Base-by-base conservation (phyloP, 2,797 vertebrate species). In the Schizopygopsis pylzovi region DNA sequence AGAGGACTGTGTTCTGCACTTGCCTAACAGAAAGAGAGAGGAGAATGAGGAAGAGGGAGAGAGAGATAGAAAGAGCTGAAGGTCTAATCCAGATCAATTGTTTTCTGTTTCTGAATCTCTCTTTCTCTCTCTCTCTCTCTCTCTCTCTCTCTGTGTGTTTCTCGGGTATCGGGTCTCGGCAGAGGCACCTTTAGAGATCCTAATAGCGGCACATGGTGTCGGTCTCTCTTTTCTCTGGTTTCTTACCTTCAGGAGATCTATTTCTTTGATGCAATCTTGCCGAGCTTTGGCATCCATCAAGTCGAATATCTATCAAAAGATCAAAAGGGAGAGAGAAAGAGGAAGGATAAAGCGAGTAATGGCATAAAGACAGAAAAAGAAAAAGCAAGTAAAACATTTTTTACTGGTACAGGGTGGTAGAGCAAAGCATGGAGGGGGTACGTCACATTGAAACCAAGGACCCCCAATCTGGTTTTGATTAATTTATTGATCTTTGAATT, bases 221-320 rank as follows among this genome's bases (percentile, higher is more conserved):
- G 93, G 92, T 93, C 93, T 92, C 92, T 88, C 80, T 79, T 91
- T 91, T 90, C 92, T 93, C 92, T 92, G 92, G 93, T 93, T 89
- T 93, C 92, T 97, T 98, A 99, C 98, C 97, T 99, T 99, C 90
- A 99, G 97, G 94, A 99, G 98, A 95, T 99, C 98, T 95, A 99
- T 99, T 96, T 99, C 98, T 97, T 99, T 99, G 96, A 99, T 99
- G 96, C 98, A 99, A 95, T 99, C 98, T 95, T 98, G 97, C 94
- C 97, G 97, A 91, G 98, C 98, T 95, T 99, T 99, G 95, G 98
- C 97, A 96, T 99, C 98, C 98, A 99, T 99, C 96, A 99, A 96
- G 95, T 99, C 96, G 95, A 99, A 99, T 98, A 99, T 99, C 98
- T 99, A 93, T 92, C 92, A 95, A 91, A 88, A 94, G 93, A 96